Conservation (phyloP, 2,888 invertebrate genomes). For the Nudaria mundana region DNA sequence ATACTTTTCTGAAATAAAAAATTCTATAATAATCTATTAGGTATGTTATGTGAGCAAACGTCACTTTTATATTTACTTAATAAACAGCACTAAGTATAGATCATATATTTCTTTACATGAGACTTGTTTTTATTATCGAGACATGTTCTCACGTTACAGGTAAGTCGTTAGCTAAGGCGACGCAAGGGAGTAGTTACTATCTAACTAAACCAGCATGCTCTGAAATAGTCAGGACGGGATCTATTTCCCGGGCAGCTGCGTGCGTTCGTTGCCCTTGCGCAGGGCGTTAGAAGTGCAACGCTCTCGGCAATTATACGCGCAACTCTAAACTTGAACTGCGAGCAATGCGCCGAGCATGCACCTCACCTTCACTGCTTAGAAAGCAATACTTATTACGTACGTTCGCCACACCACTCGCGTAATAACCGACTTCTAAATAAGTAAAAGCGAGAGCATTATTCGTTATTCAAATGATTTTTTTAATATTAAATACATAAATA, state of each 20-base stretch:
- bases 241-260: constrained; percentile 79
- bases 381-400: constrained; percentile 72
- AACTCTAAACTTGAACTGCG: constrained; percentile 75
- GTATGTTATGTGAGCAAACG: no score
- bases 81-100: background rate
- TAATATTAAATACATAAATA: no score
- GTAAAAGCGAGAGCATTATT: constrained; percentile 69
- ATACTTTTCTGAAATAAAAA: no score
- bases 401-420: constrained; percentile 40
- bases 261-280: constrained; percentile 75
- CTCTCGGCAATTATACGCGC: constrained; percentile 70
- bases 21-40: no score
- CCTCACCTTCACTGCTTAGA: constrained; percentile 79
- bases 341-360: constrained; percentile 61
- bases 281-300: constrained; percentile 79
- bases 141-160: constrained; percentile 61
- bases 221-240: constrained; percentile 79
- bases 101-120: no score
- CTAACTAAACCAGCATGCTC: constrained; percentile 64
- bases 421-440: constrained; percentile 45
- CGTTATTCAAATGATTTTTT: constrained; percentile 35
- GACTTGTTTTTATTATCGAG: no score
- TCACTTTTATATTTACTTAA: background rate
- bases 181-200: constrained; percentile 51
- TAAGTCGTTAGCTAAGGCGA: constrained; percentile 52